These are phyloP conservation scores for Onychomys arenicola DNA, from an alignment of 2,797 vertebrate species.

Conservation along the genomic window DNA sequence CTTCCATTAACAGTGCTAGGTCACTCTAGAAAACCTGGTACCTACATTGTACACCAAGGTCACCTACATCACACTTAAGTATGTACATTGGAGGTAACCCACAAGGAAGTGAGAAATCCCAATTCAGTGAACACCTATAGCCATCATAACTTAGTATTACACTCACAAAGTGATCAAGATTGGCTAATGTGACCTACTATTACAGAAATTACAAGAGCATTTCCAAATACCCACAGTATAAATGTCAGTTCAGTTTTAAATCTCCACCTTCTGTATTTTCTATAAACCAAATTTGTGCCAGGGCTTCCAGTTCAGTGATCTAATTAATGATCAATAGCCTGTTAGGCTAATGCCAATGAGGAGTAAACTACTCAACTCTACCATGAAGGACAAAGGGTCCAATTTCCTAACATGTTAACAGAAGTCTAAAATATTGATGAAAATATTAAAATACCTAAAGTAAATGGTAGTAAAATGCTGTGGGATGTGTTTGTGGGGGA, in stretches of 20 bases:
- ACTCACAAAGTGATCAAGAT: not conserved
- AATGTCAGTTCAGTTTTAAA: not conserved
- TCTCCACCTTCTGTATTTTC: not conserved
- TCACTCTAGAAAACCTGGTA: not conserved
- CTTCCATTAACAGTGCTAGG: not conserved
- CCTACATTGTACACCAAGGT: not conserved
- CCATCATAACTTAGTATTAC: not conserved
- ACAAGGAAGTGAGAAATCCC: not conserved
- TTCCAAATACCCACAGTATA: constrained; percentile 11
- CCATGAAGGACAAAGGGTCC: not conserved
- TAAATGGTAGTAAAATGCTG: not conserved
- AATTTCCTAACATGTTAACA: not conserved
- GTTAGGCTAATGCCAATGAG: not conserved
- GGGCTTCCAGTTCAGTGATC: not conserved
- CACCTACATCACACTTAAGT: not conserved
- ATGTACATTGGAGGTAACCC: not conserved
- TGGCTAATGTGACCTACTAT: not conserved
- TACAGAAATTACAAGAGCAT: not conserved
- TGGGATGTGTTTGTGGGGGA: not conserved
- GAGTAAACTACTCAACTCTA: not conserved
- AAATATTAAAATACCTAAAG: not conserved
- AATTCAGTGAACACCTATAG: not conserved
- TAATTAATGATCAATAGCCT: not conserved
- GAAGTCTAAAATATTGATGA: not conserved
- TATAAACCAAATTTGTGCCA: not conserved